phyloP scores from a whole-genome alignment of 2,113 vertebrate genomes.

The Butastur rufipennis region DNA sequence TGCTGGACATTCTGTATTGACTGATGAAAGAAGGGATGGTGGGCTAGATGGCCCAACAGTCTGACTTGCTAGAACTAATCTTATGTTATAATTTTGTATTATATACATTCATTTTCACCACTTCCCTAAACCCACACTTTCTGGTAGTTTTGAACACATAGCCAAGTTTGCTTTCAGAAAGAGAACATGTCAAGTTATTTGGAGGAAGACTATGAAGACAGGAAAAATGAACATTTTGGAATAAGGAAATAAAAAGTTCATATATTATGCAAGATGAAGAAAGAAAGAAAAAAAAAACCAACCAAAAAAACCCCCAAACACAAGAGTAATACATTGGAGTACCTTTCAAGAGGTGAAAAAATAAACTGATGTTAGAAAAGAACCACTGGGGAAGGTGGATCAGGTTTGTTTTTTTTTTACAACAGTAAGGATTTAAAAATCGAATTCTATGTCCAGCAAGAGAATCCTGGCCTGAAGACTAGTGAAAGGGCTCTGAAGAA shows the following conservation, averaged over 20 bases:
- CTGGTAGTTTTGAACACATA: neutral
- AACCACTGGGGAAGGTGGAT: neutral
- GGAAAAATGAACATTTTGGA: neutral
- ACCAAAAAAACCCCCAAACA: neutral
- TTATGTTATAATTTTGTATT: neutral
- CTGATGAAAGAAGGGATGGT: neutral
- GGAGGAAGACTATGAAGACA: neutral
- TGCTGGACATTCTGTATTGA: neutral
- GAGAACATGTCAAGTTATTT: neutral
- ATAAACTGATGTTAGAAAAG: neutral
- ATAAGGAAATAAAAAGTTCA: neutral
- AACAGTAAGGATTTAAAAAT: neutral
- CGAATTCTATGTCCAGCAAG: neutral
- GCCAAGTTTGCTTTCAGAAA: neutral
- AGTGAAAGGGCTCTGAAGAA: neutral
- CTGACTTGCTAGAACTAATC: neutral
- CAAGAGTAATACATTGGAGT: neutral
- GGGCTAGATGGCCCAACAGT: neutral
- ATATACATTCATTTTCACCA: neutral
- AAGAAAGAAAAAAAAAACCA: neutral
- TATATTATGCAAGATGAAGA: neutral
- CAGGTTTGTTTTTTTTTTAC: neutral
- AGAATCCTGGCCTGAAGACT: neutral
- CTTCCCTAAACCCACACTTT: neutral
- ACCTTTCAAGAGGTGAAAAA: neutral